Percentiles rank a stretch among this genome's conserved stretches.
These are phyloP conservation scores for Lonchura striata DNA, from an alignment of 2,113 vertebrate species.

Conservation along the genomic window DNA sequence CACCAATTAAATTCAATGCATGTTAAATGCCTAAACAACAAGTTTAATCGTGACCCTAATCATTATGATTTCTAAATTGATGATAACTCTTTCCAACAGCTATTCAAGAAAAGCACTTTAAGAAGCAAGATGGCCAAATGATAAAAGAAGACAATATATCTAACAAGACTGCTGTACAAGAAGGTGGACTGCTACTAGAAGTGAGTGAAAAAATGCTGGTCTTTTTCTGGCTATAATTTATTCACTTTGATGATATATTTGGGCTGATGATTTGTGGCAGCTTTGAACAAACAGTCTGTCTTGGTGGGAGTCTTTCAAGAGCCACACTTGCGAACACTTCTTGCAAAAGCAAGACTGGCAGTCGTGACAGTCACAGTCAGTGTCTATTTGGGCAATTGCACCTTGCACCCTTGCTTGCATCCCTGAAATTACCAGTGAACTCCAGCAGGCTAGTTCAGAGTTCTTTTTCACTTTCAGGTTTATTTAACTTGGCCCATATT, in stretches of 20 bases:
- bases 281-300: neutral
- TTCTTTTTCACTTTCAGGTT: neutral
- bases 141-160: conserved; percentile 70
- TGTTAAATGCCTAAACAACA: conserved; percentile 13
- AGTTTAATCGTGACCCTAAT: neutral
- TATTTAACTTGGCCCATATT: neutral
- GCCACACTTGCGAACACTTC: accelerated
- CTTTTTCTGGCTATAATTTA: neutral
- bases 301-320: neutral
- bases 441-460: neutral
- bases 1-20: conserved; percentile 4
- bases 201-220: conserved; percentile 70
- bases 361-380: accelerated
- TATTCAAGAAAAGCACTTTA: conserved; percentile 79
- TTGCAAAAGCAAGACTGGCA: neutral
- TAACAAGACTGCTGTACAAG: conserved; percentile 69
- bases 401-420: neutral
- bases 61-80: neutral
- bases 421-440: neutral
- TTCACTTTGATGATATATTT: neutral
- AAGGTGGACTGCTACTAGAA: conserved; percentile 90
- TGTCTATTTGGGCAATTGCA: neutral
- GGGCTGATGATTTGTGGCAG: neutral
- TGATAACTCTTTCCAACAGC: conserved; percentile 71
- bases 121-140: conserved; percentile 73